A percentile compares a stretch with the other conserved stretches of the same genome.
These are phyloP conservation scores for human DNA, from an alignment of 2,113 vertebrate genomes.

Conservation along the genomic window DNA sequence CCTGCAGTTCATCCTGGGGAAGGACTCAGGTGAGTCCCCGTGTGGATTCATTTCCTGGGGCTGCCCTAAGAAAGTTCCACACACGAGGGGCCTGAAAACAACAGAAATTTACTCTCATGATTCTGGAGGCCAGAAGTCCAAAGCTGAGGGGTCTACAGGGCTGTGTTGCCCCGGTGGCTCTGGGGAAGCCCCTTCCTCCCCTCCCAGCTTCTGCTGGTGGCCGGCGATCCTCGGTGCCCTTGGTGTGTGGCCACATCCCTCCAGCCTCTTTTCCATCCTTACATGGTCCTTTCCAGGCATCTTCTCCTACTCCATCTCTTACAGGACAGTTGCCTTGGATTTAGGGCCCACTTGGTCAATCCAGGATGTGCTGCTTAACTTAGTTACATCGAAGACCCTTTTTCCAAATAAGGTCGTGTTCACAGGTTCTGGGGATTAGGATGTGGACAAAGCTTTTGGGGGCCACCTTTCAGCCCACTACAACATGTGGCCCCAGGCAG, in stretches of 20 bases:
- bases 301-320: neutral
- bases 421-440: neutral
- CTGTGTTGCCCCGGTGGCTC: accelerated
- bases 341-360: neutral
- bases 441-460: neutral
- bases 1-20: neutral
- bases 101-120: accelerated
- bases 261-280: neutral
- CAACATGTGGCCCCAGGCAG: accelerated
- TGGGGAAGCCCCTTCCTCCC: neutral
- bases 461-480: neutral
- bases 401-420: neutral
- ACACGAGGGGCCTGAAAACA: neutral
- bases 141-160: no score
- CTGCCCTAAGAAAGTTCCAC: no score
- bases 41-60: neutral
- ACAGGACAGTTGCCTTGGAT: neutral
- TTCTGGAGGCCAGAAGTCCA: neutral
- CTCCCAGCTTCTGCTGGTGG: neutral
- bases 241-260: accelerated
- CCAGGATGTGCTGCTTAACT: neutral
- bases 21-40: accelerated
- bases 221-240: accelerated
- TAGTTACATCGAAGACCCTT: neutral
- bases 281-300: neutral